Evolutionary conservation across 92 coral and sea anemone genomes (phyloP).

Genomic region (Zoanthus sociatus): DNA sequence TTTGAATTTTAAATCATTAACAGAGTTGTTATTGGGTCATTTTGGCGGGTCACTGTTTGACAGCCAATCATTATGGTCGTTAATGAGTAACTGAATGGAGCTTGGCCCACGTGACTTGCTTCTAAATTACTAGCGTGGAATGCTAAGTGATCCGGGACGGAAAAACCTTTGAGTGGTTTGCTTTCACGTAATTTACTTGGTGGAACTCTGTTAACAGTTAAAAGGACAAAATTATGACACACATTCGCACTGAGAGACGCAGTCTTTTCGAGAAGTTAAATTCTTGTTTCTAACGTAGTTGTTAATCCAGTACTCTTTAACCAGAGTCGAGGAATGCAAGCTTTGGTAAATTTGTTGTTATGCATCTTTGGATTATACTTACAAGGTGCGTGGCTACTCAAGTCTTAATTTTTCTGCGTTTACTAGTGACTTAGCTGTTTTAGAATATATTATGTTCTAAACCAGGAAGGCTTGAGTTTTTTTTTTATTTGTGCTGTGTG

Average conservation of each 20-base stretch:
- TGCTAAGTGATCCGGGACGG: slow-evolving; percentile 20
- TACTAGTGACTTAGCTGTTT: not conserved
- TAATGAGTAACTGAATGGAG: slow-evolving; percentile 14
- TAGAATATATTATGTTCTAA: not conserved
- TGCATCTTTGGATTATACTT: slow-evolving; percentile 13
- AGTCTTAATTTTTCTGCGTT: not conserved
- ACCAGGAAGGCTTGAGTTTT: not conserved
- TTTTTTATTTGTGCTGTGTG: slow-evolving; percentile 1
- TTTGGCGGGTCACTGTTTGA: slow-evolving; percentile 32
- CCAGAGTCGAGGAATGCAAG: slow-evolving; percentile 44
- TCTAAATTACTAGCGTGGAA: slow-evolving; percentile 23
- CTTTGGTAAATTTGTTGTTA: slow-evolving; percentile 20
- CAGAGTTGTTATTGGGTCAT: slow-evolving; percentile 22
- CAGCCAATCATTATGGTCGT: slow-evolving; percentile 39
- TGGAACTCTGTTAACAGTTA: slow-evolving; percentile 31
- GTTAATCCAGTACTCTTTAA: not conserved
- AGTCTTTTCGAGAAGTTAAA: slow-evolving; percentile 21
- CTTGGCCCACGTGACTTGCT: slow-evolving; percentile 36
- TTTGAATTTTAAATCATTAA: slow-evolving; percentile 34
- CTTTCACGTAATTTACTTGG: not conserved
- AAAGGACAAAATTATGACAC: slow-evolving; percentile 12
- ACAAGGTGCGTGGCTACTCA: slow-evolving; percentile 26
- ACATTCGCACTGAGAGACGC: not conserved
- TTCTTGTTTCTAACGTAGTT: slow-evolving; percentile 15
- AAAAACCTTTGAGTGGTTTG: not conserved